Conservation (phyloP, 2,113 vertebrate genomes). For the Aegotheles bennettii region DNA sequence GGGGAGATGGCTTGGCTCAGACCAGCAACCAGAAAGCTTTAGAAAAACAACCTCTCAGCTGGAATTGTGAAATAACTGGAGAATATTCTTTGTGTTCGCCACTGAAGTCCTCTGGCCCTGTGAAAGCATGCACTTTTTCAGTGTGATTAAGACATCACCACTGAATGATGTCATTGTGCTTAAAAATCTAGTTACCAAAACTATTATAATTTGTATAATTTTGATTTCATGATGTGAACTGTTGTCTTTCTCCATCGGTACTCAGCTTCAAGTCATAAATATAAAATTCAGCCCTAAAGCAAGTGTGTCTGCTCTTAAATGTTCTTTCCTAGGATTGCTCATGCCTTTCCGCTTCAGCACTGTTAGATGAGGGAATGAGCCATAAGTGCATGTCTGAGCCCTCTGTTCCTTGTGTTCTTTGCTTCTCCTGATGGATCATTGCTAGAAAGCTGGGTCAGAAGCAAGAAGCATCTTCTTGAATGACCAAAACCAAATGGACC, state of each 20-base stretch:
- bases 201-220: background rate
- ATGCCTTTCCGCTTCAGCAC: background rate
- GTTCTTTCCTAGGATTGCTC: background rate
- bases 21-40: background rate
- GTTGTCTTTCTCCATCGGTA: background rate
- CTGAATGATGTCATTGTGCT: background rate
- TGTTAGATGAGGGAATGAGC: background rate
- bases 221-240: background rate
- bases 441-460: background rate
- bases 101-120: rapidly evolving
- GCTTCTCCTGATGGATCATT: background rate
- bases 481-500: background rate
- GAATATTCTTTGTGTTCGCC: background rate
- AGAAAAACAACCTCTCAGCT: background rate
- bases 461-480: background rate
- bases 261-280: background rate
- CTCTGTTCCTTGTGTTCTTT: background rate
- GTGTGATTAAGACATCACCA: background rate
- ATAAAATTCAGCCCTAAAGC: background rate
- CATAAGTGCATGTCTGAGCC: background rate
- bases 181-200: background rate
- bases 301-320: background rate
- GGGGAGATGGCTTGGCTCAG: background rate
- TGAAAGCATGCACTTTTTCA: background rate
- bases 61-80: background rate